phyloP scores from a whole-genome alignment of 2,888 invertebrate species.

The Synergus japonicus region DNA sequence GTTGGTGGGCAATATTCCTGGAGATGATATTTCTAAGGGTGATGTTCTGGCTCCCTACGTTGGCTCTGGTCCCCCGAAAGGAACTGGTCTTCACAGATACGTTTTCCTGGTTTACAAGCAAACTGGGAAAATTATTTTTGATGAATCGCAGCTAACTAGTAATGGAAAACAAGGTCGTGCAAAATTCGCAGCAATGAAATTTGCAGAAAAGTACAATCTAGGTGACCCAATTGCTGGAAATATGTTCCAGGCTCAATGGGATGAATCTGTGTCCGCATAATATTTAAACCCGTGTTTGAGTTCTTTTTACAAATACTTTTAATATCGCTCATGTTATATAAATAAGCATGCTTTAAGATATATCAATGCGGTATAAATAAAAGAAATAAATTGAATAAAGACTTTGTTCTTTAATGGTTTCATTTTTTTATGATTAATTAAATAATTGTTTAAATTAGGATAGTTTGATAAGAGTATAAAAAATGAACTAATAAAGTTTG shows the following conservation, averaged over 20 bases:
- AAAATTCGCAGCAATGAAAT: slow-evolving; percentile 83
- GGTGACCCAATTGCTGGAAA: slow-evolving; percentile 92
- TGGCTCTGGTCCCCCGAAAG: slow-evolving; percentile 91
- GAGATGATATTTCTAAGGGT: slow-evolving; percentile 83
- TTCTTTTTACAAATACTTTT: neutral
- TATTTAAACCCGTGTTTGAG: slow-evolving; percentile 76
- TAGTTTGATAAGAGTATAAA: neutral
- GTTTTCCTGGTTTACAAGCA: slow-evolving; percentile 89
- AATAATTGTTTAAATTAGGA: no score
- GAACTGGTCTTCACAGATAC: slow-evolving; percentile 88
- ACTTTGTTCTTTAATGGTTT: neutral
- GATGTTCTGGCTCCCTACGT: slow-evolving; percentile 87
- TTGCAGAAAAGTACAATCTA: slow-evolving; percentile 89
- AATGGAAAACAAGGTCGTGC: slow-evolving; percentile 80
- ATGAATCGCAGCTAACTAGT: slow-evolving; percentile 80
- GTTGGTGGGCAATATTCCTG: slow-evolving; percentile 93
- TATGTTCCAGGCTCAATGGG: slow-evolving; percentile 91
- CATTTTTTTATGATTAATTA: neutral
- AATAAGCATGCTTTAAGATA: neutral
- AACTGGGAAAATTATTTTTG: slow-evolving; percentile 79
- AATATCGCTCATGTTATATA: neutral
- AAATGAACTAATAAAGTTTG: no score
- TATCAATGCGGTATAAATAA: neutral
- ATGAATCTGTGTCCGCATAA: slow-evolving; percentile 91
- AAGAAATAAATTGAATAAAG: neutral